Percentiles rank a stretch among this genome's conserved stretches.
Evolutionary conservation across 2,888 invertebrate genomes (phyloP).

Genomic region (Caenorhabditis sp.): DNA sequence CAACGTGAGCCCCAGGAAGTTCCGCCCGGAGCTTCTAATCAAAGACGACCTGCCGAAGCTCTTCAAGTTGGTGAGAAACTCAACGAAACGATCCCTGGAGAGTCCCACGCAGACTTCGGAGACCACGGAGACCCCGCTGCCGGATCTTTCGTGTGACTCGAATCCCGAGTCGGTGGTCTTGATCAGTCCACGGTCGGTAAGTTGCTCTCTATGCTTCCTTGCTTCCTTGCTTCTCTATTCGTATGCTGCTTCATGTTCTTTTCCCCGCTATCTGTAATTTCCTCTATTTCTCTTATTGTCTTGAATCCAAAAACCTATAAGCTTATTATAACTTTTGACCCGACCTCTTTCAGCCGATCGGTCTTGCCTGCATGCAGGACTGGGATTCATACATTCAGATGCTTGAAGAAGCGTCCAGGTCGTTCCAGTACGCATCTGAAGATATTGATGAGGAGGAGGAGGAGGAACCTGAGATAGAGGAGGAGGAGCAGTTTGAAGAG

Average conservation of each 20-base stretch:
- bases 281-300: neutral
- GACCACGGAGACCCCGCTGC: conserved; percentile 49
- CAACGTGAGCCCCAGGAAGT: conserved; percentile 78
- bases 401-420: conserved; percentile 75
- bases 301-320: neutral
- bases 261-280: neutral
- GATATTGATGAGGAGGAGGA: conserved; percentile 43
- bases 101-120: conserved; percentile 60
- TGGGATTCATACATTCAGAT: conserved; percentile 82
- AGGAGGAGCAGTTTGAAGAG: conserved; percentile 47
- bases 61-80: conserved; percentile 71
- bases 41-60: conserved; percentile 75
- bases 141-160: conserved; percentile 46
- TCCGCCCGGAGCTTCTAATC: conserved; percentile 67
- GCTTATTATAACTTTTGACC: neutral
- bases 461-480: conserved; percentile 30
- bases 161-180: conserved; percentile 73
- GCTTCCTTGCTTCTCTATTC: conserved; percentile 7
- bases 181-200: conserved; percentile 79
- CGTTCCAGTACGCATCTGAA: conserved; percentile 55
- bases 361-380: conserved; percentile 81
- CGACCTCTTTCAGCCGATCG: conserved; percentile 78
- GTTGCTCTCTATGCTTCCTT: conserved; percentile 39
- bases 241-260: neutral
- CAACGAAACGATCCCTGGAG: conserved; percentile 42